phyloP scores from a whole-genome alignment of 2,888 invertebrate species.

The Pyrochroa serraticornis region DNA sequence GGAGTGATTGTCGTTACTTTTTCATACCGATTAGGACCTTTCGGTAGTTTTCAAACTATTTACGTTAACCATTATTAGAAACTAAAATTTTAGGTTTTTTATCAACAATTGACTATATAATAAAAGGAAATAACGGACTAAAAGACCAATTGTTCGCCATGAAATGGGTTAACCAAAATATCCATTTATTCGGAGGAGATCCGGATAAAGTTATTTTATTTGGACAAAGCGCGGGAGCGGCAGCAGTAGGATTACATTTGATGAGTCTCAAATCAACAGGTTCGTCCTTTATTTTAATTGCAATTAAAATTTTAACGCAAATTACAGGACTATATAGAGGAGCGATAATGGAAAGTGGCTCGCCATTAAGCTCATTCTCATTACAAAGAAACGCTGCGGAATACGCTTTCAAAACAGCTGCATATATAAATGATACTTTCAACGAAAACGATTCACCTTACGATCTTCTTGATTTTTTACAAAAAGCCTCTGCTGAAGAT shows the following conservation, averaged over 20 bases:
- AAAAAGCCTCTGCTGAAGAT: conserved; percentile 2
- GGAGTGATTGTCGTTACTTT: conserved; percentile 36
- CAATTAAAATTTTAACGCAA: neutral
- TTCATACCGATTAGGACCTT: conserved; percentile 40
- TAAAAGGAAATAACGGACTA: conserved; percentile 24
- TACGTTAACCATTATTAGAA: too few relatives aligned
- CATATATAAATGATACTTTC: neutral
- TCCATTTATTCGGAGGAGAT: conserved; percentile 26
- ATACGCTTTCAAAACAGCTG: conserved; percentile 1
- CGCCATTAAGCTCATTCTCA: conserved; percentile 23
- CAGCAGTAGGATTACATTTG: conserved; percentile 21
- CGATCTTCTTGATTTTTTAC: conserved; percentile 1
- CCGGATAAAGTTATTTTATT: conserved; percentile 16
- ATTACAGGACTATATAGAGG: conserved; percentile 28
- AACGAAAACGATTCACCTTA: neutral
- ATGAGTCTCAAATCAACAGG: conserved; percentile 1
- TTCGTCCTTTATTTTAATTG: too few relatives aligned
- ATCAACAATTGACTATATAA: conserved; percentile 64
- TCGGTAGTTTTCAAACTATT: conserved; percentile 23
- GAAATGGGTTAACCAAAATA: conserved; percentile 26
- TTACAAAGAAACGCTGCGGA: conserved; percentile 14
- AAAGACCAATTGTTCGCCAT: conserved; percentile 29
- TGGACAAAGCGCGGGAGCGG: conserved; percentile 28
- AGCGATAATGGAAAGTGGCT: conserved; percentile 34
- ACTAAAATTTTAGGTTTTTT: conserved; percentile 64